Base-by-base conservation (phyloP, 1,140 invertebrate genomes). In the Euborellia annulipes region DNA sequence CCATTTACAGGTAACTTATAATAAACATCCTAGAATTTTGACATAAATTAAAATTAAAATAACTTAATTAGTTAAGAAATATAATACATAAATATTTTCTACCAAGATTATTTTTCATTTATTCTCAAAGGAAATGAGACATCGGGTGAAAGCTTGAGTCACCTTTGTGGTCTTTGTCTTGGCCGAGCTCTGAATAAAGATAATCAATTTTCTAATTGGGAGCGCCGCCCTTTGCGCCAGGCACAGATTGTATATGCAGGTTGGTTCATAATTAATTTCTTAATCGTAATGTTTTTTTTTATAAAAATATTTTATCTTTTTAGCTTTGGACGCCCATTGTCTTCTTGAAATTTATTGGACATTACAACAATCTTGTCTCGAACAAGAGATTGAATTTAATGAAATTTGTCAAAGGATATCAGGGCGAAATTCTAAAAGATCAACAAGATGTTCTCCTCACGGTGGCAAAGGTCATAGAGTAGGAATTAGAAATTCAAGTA, bases 131-230 rank as follows among this genome's bases (percentile, higher is more conserved):
- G 42, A 4, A 45, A 19, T 22, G 36, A 41, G 6, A 45, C 32
- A 4, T 27, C 23, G n/a, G 17, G 48, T 49, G 62, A 65, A 42
- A 70, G 76, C 43, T 58, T 89, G 13, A 78, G 77, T 56, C 74
- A 77, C 54, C 61, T 89, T 36, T 82, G 84, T 0, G 68, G 78
- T 50, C 61, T 73, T 16, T 81, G 79, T 58, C 66, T 88, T 50
- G 85, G 84, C 11, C 61, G 71, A 44, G 72, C 75, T 19, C 58
- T 91, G 1, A 72, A 83, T 59, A 91, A 91, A 63, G 67, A 69
- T 3, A 82, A 90, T 61, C 85, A 88, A 53, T 84, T 87, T 66
- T 88, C 84, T 0, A 81, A 90, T 65, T 91, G 86, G 86, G 82
- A 87, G 57, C 67, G 73, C 48, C 67, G 86, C 55, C 87, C 87